phyloP scores from a whole-genome alignment of 2,888 invertebrate species.

The Pasiphila rectangulata region DNA sequence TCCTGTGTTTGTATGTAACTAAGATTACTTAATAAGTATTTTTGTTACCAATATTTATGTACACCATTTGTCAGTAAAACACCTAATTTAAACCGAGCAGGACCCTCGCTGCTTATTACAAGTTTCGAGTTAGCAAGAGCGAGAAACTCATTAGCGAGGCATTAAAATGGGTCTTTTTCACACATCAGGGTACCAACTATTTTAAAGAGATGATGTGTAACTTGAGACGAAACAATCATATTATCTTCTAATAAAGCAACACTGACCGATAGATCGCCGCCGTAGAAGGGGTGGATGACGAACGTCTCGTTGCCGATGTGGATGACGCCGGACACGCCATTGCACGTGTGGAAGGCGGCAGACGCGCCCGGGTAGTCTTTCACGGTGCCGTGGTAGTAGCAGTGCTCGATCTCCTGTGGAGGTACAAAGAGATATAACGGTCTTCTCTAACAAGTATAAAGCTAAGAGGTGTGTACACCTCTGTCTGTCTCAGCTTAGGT shows the following conservation, averaged over 20 bases:
- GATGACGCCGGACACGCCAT: conserved; percentile 98
- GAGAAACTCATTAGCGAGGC: too few relatives aligned
- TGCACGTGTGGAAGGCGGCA: conserved; percentile 98
- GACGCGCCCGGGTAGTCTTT: conserved; percentile 98
- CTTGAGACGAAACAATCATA: too few relatives aligned
- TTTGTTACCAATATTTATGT: too few relatives aligned
- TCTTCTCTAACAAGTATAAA: conserved; percentile 2
- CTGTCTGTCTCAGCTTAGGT: background rate
- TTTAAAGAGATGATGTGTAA: too few relatives aligned
- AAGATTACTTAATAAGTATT: too few relatives aligned
- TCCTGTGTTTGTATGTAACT: too few relatives aligned
- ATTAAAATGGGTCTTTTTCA: too few relatives aligned
- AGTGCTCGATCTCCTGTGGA: conserved; percentile 95
- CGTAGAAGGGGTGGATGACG: conserved; percentile 98
- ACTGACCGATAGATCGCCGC: conserved; percentile 98
- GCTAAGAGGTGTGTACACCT: background rate
- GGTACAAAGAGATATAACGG: conserved; percentile 16
- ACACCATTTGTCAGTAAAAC: too few relatives aligned
- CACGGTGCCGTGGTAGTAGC: conserved; percentile 98
- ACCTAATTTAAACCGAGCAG: too few relatives aligned
- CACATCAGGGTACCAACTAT: too few relatives aligned
- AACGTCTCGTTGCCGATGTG: conserved; percentile 99
- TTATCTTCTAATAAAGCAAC: conserved; percentile 29
- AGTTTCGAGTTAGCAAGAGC: too few relatives aligned
- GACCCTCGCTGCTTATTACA: too few relatives aligned